Conservation (phyloP, 2,888 invertebrate genomes). For the Pandemis corylana region DNA sequence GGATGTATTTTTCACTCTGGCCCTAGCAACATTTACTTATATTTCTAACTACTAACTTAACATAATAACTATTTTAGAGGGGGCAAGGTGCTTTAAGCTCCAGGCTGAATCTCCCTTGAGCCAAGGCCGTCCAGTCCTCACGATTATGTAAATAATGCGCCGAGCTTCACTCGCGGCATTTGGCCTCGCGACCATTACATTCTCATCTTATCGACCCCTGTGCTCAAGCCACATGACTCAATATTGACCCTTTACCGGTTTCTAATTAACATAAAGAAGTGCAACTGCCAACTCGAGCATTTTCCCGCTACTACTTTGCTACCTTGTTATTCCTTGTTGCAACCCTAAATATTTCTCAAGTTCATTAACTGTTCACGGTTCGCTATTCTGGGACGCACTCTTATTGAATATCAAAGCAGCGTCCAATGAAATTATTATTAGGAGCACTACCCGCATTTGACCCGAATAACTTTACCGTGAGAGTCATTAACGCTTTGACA, state of each 20-base stretch:
- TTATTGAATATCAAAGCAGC: constrained; percentile 30
- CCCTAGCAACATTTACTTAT: not conserved
- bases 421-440: constrained; percentile 24
- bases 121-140: constrained; percentile 74
- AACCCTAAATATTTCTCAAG: constrained; percentile 18
- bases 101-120: constrained; percentile 33
- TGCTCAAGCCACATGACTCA: constrained; percentile 48
- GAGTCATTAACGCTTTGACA: constrained; percentile 24
- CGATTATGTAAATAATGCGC: constrained; percentile 77
- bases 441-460: constrained; percentile 24
- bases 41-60: not conserved
- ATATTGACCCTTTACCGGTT: constrained; percentile 34
- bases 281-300: constrained; percentile 3
- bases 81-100: not conserved
- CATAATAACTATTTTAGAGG: not conserved
- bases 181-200: constrained; percentile 50
- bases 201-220: constrained; percentile 50
- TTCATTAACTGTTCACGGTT: constrained; percentile 22
- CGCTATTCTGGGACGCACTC: constrained; percentile 30
- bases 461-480: constrained; percentile 31
- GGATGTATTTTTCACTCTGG: too few species aligned
- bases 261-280: constrained; percentile 34
- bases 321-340: constrained; percentile 15
- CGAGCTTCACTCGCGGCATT: constrained; percentile 51
- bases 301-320: constrained; percentile 1